A percentile compares a stretch with the other conserved stretches of the same genome.
Conservation (phyloP, 2,113 vertebrate species). For the Onychorhynchus coronatus region DNA sequence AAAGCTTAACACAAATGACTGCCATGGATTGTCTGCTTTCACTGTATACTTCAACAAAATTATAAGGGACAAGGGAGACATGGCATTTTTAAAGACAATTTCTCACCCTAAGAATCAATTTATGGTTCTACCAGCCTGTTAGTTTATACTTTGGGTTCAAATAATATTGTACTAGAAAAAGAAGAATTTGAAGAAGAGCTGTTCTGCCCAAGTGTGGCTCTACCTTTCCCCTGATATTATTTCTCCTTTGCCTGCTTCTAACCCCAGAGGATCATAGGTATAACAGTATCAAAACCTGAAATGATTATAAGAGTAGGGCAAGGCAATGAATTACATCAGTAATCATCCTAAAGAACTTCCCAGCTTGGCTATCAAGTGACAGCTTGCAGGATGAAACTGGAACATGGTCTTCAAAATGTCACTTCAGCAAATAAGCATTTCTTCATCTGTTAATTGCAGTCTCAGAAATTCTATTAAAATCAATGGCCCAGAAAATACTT, state of each 20-base stretch:
- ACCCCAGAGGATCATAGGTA: neutral
- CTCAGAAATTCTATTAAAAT: neutral
- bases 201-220: neutral
- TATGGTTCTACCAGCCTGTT: neutral
- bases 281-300: neutral
- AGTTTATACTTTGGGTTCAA: neutral
- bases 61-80: neutral
- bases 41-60: neutral
- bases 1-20: neutral
- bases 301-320: neutral
- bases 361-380: neutral
- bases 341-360: neutral
- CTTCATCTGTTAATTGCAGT: neutral
- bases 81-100: neutral
- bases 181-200: neutral
- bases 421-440: neutral
- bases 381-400: neutral
- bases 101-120: neutral
- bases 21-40: neutral
- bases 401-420: neutral
- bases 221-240: neutral
- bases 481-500: neutral
- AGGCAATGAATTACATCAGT: neutral
- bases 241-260: neutral
- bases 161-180: neutral